Base-by-base conservation (phyloP, 2,888 invertebrate genomes). In the Melanostoma scalare region DNA sequence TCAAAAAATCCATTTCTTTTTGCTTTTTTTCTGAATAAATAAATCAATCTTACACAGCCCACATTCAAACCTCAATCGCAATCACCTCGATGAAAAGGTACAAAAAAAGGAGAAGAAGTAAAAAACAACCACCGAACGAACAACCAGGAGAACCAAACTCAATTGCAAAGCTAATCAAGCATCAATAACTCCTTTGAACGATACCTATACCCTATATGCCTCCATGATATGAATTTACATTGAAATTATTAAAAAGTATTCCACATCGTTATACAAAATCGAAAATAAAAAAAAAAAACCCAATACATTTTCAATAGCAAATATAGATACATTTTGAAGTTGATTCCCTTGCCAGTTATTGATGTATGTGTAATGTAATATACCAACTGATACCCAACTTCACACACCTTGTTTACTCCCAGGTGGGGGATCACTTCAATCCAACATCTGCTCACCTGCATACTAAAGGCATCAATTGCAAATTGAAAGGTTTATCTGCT, bases 401-500 rank as follows among this genome's bases (percentile, higher is more conserved):
- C 20, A 20, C 20, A 42, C 31, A 38, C 50, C 52, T 40, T 65
- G 20, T 40, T 35, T 50, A 53, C 60, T 50, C 60, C n/a, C 35
- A 63, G 55, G 67, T 63, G 38, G 68, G 48, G 44, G 44, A 68
- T 56, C 77, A 68, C 38, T 77, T 42, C 38, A 46, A 48, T 65
- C 31, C 58, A 78, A 60, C 58, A 82, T 65, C 69, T 74, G 58
- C 73, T 78, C 73, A 69, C 82, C 78, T 78, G 73, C 82, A 78
- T 78, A 78, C 73, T 58, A 69, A 74, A 73, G 58, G 58, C 73
- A 78, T 82, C 82, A 82, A 78, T 74, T 42, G 78, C 73, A 68
- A 78, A 78, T 82, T 78, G 82, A 82, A 82, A 78, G 78, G 78
- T 56, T 82, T 73, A 77, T 69, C 65, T 58, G 73, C 73, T 65